Base-by-base conservation (phyloP, 2,888 invertebrate species). In the Meganola albula region DNA sequence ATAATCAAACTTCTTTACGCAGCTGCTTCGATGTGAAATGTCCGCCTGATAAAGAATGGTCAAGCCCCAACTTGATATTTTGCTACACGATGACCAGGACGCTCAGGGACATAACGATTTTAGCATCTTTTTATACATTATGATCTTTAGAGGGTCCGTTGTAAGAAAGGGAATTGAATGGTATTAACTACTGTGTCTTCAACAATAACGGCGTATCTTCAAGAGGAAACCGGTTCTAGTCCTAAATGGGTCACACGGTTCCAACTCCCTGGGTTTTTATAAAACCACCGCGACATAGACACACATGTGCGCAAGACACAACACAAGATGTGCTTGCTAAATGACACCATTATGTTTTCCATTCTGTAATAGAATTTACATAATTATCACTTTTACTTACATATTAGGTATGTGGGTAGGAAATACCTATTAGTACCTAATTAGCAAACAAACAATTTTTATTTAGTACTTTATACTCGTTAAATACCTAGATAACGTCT, bases 191-290 rank as follows among this genome's bases (percentile, higher is more conserved):
- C 76, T 77, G 66, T 75, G 63, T 67, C 59, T 73, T 63, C 70
- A 76, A 85, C 83, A 83, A 85, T 77, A 63, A 66, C 70, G 67
- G 63, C 61, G 68, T 65, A 72, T 77, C 80, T 77, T 77, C 70
- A 76, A 76, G 80, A 78, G 69, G 66, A 79, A 84, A 85, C 85
- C 85, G 85, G 85, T 85, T 83, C 68, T 67, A 69, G 66, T 61
- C 55, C 72, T 80, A 83, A 84, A 85, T 84, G 84, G 85, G 84
- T 85, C 84, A 83, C 85, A 85, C 85, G 84, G 83, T 83, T 77
- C 66, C 72, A 72, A 67, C 70, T 72, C 73, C 76, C 69, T 62
- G 66, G 66, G 67, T 77, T 77, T 75, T 78, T 78, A 70, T 74
- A 58, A 60, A 63, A 60, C 60, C 56, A 67, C 67, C 63, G 68